Conservation (phyloP, 2,888 invertebrate species). For the Diaphora mendica region DNA sequence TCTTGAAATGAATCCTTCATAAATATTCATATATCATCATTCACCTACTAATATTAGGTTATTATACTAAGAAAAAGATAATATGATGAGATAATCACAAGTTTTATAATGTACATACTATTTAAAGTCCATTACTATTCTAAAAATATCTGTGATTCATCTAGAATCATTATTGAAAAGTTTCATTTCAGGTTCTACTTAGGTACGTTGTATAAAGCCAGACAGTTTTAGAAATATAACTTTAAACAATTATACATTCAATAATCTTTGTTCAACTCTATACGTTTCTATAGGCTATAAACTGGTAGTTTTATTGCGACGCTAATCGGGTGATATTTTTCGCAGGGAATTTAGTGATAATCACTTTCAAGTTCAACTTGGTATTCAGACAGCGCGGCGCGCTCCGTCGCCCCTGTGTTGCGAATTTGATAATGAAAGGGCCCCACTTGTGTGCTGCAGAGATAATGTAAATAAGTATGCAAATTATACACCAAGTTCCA, state of each 20-base stretch:
- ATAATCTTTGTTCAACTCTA: slow-evolving; percentile 19
- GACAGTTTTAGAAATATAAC: no score
- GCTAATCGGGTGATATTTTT: slow-evolving; percentile 76
- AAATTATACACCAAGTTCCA: slow-evolving; percentile 83
- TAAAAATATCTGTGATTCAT: not conserved
- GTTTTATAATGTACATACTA: no score
- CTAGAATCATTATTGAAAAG: not conserved
- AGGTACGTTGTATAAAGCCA: not conserved
- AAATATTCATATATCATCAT: not conserved
- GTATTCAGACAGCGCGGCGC: slow-evolving; percentile 72
- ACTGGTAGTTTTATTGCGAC: slow-evolving; percentile 65
- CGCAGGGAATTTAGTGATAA: slow-evolving; percentile 77
- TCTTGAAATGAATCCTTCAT: not conserved
- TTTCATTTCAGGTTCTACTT: no score
- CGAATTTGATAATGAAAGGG: slow-evolving; percentile 86
- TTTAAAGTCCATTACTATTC: no score
- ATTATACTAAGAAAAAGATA: not conserved
- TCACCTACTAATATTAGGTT: not conserved
- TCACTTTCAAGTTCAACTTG: slow-evolving; percentile 79
- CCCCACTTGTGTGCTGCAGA: slow-evolving; percentile 84
- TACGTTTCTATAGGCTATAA: slow-evolving; percentile 41
- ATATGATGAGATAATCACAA: no score
- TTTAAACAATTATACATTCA: not conserved
- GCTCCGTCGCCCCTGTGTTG: slow-evolving; percentile 71
- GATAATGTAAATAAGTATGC: slow-evolving; percentile 87